Evolutionary conservation across 2,888 invertebrate genomes (phyloP).

Genomic region (Gymnosoma rotundatum): DNA sequence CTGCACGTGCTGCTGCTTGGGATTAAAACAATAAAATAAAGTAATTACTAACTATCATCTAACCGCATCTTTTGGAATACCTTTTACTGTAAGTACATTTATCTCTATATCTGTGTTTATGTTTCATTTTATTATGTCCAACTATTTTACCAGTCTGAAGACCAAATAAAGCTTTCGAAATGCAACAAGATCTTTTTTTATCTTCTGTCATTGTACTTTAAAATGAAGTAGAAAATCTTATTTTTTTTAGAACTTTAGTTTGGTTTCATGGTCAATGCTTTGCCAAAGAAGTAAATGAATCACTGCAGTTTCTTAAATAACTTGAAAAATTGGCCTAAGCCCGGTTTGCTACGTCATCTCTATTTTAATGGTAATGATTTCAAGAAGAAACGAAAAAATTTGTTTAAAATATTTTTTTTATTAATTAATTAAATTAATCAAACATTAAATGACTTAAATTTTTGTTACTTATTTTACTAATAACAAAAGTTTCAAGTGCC

Average conservation of each 20-base stretch:
- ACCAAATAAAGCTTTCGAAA: constrained; percentile 47
- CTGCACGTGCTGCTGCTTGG: too few relatives aligned
- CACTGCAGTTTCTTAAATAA: constrained; percentile 3
- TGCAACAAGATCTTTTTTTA: constrained; percentile 32
- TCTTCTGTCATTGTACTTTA: constrained; percentile 3
- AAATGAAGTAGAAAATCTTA: constrained; percentile 14
- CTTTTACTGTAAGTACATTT: constrained; percentile 10
- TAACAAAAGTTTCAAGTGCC: too few relatives aligned
- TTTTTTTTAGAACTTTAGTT: constrained; percentile 15
- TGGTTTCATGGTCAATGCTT: constrained; percentile 53
- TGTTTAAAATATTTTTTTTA: too few relatives aligned
- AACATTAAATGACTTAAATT: too few relatives aligned
- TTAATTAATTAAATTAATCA: too few relatives aligned
- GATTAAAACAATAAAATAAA: too few relatives aligned
- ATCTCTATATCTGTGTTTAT: constrained; percentile 23
- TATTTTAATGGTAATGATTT: too few relatives aligned
- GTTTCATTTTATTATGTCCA: constrained; percentile 32
- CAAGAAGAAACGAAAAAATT: too few relatives aligned
- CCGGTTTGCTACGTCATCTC: too few relatives aligned
- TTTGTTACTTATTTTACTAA: too few relatives aligned
- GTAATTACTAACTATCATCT: neutral
- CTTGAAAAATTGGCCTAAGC: neutral
- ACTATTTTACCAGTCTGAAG: constrained; percentile 22
- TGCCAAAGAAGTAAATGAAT: constrained; percentile 8
- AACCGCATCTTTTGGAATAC: neutral